Evolutionary conservation across 1,140 invertebrate species (phyloP), one percentile per base, ranked within the genome.

Genomic region (Aphaenogaster ashmeadi): DNA sequence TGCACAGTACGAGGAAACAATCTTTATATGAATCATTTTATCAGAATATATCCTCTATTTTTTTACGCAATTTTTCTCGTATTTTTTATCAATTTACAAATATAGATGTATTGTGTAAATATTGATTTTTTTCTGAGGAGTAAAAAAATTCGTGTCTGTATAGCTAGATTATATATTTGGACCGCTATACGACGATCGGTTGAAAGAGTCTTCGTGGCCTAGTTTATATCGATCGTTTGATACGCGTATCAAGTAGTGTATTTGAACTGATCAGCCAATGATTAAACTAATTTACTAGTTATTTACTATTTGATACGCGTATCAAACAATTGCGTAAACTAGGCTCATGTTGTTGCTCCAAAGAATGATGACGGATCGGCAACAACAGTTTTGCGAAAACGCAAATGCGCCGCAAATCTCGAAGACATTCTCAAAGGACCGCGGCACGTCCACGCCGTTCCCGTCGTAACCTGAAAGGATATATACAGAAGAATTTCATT

Each of bases 401-500:
- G 72, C 52, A 9, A 75, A 58, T 11, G 27, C 33, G 41, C 56
- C 56, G 36, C 47, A 18, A 33, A 54, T 52, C 13, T 66, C 33
- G 41, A 78, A 78, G 56, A 11, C 18, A 18, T 52, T 66, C 4
- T 18, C 13, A 15, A 50, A 81, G 47, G 6, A 62, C n/a, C n/a
- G 75, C 9, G 41, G 41, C 1, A 78, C 13, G 11, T 78, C 33
- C 15, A 41, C 27, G 18, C 18, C 15, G 27, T 78, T 3, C 4
- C 38, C 75, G 5, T 58, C 58, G 27, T 79, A 79, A 79, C 18
- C 18, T 50, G 38, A 27, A 77, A 58, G 38, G 44, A 77, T 21
- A 27, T n/a, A 21, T 38, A 41, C 13, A 13, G 8, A 58, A 44
- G 38, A 60, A 21, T 4, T n/a, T 38, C 3, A n/a, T 41, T 41